Base-by-base conservation (phyloP, 37 sponge, comb jelly and placozoan species). In the Chondrosia reniformis region DNA sequence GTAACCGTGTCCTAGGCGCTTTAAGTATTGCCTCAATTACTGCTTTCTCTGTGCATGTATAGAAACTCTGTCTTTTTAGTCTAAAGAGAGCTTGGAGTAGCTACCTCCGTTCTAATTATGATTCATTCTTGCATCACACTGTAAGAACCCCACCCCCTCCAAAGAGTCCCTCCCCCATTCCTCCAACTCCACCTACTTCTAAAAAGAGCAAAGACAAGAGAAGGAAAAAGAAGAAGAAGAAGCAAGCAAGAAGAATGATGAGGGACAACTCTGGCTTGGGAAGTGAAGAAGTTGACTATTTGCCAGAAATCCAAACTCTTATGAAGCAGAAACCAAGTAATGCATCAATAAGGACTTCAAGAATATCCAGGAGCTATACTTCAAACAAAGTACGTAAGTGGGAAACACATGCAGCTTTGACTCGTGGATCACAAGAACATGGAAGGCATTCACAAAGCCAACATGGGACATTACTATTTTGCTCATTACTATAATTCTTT, bases 11-110 rank as follows among this genome's bases (percentile, higher is more conserved):
- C n/a, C n/a, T n/a, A n/a, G n/a, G n/a, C n/a, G n/a, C n/a, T n/a
- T n/a, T n/a, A n/a, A n/a, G n/a, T n/a, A n/a, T n/a, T n/a, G n/a
- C n/a, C n/a, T n/a, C n/a, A n/a, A n/a, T n/a, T n/a, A n/a, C n/a
- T n/a, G n/a, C n/a, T n/a, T n/a, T n/a, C n/a, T n/a, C n/a, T n/a
- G n/a, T n/a, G n/a, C n/a, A n/a, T n/a, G 3, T 64, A 28, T 30
- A 64, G 66, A 64, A 27, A 19, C 66, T 64, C 4, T 64, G 66
- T 10, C 6, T 64, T 4, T 64, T 36, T 2, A 64, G 66, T 15
- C 32, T 64, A 36, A 64, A 64, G 36, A n/a, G 66, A 10, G 66
- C 33, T 64, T 64, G 66, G 66, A 64, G 66, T 30, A 64, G 66
- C 66, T 64, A 64, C 7, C 6, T 64, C 36, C 28, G 66, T 34